Conservation (phyloP, 2,113 vertebrate genomes). For the Erinaceus europaeus region DNA sequence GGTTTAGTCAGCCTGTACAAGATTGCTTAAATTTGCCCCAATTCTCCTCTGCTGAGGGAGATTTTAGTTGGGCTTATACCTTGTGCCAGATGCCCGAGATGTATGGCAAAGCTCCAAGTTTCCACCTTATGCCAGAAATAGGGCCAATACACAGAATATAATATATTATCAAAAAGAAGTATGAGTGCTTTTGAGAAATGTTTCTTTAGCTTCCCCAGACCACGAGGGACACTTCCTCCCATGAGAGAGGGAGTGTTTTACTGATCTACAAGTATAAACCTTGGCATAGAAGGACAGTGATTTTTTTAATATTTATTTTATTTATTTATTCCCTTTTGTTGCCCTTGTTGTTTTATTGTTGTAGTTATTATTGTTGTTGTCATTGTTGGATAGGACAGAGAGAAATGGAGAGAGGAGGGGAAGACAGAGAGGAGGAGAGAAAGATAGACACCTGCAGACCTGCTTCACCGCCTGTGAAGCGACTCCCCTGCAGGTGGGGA, state of each 20-base stretch:
- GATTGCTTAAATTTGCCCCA: not conserved
- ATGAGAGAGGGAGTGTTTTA: too few species aligned
- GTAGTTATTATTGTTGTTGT: too few species aligned
- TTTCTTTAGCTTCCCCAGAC: not conserved
- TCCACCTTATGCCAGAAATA: not conserved
- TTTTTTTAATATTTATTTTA: not conserved
- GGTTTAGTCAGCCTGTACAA: not conserved
- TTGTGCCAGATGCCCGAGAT: not conserved
- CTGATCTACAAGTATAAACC: not conserved
- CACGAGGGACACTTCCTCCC: not conserved
- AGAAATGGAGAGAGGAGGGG: too few species aligned
- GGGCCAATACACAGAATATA: not conserved
- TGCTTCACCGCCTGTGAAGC: too few species aligned
- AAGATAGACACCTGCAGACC: too few species aligned
- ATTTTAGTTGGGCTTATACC: not conserved
- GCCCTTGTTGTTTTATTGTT: too few species aligned
- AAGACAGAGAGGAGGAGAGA: too few species aligned
- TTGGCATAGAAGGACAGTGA: not conserved
- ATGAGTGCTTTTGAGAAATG: not conserved
- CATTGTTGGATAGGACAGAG: too few species aligned
- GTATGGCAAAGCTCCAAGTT: not conserved
- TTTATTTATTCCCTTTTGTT: too few species aligned
- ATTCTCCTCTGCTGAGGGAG: not conserved
- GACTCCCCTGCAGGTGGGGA: too few species aligned
- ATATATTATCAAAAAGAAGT: not conserved